Conservation (phyloP, 2,888 invertebrate genomes). For the Lycophotia porphyrea region DNA sequence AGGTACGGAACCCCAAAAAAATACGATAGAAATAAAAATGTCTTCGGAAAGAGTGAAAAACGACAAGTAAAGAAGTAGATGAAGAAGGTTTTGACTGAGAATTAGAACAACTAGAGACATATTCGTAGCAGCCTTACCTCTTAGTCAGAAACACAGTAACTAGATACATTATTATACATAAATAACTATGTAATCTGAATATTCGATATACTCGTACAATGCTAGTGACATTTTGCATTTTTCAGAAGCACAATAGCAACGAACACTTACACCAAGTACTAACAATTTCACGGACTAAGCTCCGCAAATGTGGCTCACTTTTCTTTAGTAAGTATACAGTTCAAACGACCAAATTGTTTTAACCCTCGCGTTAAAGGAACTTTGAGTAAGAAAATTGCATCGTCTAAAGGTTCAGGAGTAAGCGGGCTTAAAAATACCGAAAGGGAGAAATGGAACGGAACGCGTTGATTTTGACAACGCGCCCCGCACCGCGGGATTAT, state of each 20-base stretch:
- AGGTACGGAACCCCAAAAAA: too few species aligned
- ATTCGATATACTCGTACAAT: slow-evolving; percentile 8
- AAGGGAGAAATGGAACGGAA: slow-evolving; percentile 39
- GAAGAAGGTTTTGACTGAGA: not conserved
- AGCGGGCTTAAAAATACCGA: slow-evolving; percentile 48
- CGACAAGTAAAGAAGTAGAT: not conserved
- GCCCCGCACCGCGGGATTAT: slow-evolving; percentile 70
- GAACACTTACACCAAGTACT: slow-evolving; percentile 41
- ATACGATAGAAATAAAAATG: not conserved
- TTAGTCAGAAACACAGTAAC: not conserved
- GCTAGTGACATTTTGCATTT: slow-evolving; percentile 15
- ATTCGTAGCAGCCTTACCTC: too few species aligned
- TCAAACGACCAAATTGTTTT: slow-evolving; percentile 63
- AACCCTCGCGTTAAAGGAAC: slow-evolving; percentile 51
- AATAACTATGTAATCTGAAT: not conserved
- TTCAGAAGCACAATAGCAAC: slow-evolving; percentile 25
- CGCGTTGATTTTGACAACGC: slow-evolving; percentile 51
- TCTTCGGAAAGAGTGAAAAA: not conserved
- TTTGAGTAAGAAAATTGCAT: slow-evolving; percentile 57
- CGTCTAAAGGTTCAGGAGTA: slow-evolving; percentile 39
- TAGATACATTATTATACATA: not conserved
- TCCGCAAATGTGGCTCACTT: slow-evolving; percentile 50
- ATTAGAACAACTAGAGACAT: not conserved
- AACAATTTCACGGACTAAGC: slow-evolving; percentile 54
- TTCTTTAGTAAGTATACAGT: slow-evolving; percentile 48